These are phyloP conservation scores for Pagrus major DNA, from an alignment of 2,113 vertebrate genomes.

Conservation along the genomic window DNA sequence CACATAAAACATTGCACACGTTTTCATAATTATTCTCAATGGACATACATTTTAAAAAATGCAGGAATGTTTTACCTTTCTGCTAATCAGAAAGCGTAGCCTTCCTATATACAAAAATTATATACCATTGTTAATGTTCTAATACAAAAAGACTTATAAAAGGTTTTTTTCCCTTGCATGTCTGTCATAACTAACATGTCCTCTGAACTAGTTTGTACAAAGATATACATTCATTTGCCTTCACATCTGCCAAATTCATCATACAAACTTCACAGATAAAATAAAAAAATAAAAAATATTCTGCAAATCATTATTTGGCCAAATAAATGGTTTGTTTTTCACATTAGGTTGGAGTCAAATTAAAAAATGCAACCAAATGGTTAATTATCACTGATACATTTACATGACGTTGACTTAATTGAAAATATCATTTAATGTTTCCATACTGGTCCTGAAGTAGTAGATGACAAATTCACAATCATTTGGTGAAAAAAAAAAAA, in stretches of 20 bases:
- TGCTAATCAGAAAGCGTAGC: constrained; percentile 99
- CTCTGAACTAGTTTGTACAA: constrained; percentile 93
- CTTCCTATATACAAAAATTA: constrained; percentile 99
- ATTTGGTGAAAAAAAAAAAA: constrained; percentile 33
- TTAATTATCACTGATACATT: constrained; percentile 40
- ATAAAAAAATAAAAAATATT: constrained; percentile 36
- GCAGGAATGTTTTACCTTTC: constrained; percentile 99
- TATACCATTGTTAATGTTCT: constrained; percentile 99
- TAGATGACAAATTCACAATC: constrained; percentile 47
- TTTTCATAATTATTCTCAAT: constrained; percentile 98
- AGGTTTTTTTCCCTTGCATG: constrained; percentile 88
- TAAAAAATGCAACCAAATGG: constrained; percentile 53
- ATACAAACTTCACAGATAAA: constrained; percentile 71
- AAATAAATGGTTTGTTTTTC: constrained; percentile 61
- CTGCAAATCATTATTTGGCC: constrained; percentile 66
- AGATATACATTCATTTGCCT: constrained; percentile 95
- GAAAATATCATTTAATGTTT: constrained; percentile 36
- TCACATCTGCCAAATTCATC: constrained; percentile 87
- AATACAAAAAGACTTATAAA: constrained; percentile 99
- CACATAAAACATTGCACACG: constrained; percentile 97
- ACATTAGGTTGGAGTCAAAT: constrained; percentile 71
- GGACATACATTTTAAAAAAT: constrained; percentile 97
- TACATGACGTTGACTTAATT: constrained; percentile 38
- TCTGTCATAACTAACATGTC: constrained; percentile 90
- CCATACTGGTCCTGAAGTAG: constrained; percentile 31